Evolutionary conservation across 2,888 invertebrate genomes (phyloP).

Genomic region (Catocala fraxini): DNA sequence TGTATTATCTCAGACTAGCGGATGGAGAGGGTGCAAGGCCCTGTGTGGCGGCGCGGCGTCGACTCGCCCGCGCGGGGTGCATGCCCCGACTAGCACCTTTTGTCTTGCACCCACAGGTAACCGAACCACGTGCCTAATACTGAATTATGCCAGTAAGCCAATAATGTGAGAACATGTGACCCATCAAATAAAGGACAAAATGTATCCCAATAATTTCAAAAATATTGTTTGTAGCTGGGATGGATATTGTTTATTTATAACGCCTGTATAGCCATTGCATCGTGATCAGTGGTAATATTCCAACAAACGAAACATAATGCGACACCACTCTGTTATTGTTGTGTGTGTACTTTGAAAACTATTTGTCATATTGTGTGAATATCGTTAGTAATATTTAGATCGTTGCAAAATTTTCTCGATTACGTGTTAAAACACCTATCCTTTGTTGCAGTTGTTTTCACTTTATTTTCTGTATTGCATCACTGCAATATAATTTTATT

Average conservation of each 20-base stretch:
- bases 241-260: too few relatives aligned
- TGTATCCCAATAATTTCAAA: too few relatives aligned
- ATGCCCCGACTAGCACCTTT: slow-evolving; percentile 74
- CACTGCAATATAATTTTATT: slow-evolving; percentile 55
- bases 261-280: too few relatives aligned
- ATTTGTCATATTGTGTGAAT: not conserved
- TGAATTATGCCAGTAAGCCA: slow-evolving; percentile 68
- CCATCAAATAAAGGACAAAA: too few relatives aligned
- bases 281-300: not conserved
- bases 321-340: too few relatives aligned
- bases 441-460: slow-evolving; percentile 23
- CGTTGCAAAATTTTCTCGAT: too few relatives aligned
- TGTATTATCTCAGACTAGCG: slow-evolving; percentile 67
- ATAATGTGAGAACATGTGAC: slow-evolving; percentile 7
- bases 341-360: too few relatives aligned
- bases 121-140: slow-evolving; percentile 46
- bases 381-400: not conserved
- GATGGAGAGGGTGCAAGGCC: slow-evolving; percentile 70
- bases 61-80: slow-evolving; percentile 55
- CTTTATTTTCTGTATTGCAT: slow-evolving; percentile 37
- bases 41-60: slow-evolving; percentile 67
- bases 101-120: slow-evolving; percentile 61
- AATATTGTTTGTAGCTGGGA: too few relatives aligned
- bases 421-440: not conserved
- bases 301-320: not conserved